Conservation (phyloP, 2,888 invertebrate species). For the Campoletis raptor region DNA sequence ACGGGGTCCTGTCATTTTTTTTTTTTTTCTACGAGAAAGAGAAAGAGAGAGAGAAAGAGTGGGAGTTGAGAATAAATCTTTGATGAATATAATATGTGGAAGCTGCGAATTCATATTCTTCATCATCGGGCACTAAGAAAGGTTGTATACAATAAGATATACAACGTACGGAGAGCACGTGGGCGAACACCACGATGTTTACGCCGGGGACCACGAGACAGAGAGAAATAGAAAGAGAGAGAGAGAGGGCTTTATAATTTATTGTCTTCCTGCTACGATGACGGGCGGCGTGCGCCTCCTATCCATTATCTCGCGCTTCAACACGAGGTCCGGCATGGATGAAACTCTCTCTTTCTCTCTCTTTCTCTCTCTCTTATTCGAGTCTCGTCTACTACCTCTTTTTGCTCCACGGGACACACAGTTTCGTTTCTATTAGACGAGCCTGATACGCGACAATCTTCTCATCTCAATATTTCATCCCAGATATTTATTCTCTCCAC, state of each 20-base stretch:
- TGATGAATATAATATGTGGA: slow-evolving; percentile 36
- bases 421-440: slow-evolving; percentile 53
- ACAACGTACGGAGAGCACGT: slow-evolving; percentile 61
- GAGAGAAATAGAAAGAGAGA: slow-evolving; percentile 66
- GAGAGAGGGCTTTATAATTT: slow-evolving; percentile 80
- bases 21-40: slow-evolving; percentile 22
- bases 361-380: slow-evolving; percentile 51
- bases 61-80: slow-evolving; percentile 2
- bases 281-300: slow-evolving; percentile 79
- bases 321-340: slow-evolving; percentile 61
- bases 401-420: slow-evolving; percentile 34
- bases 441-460: slow-evolving; percentile 47
- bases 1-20: slow-evolving; percentile 57
- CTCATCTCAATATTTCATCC: slow-evolving; percentile 42
- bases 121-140: slow-evolving; percentile 47
- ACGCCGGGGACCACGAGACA: slow-evolving; percentile 34
- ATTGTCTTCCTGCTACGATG: slow-evolving; percentile 80
- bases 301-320: slow-evolving; percentile 65
- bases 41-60: background rate
- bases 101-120: slow-evolving; percentile 53
- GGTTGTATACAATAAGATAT: slow-evolving; percentile 43
- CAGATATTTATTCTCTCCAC: slow-evolving; percentile 53
- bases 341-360: slow-evolving; percentile 48
- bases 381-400: slow-evolving; percentile 40
- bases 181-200: slow-evolving; percentile 33